Conservation (phyloP, 2,797 vertebrate genomes). For the Tragelaphus eurycerus region DNA sequence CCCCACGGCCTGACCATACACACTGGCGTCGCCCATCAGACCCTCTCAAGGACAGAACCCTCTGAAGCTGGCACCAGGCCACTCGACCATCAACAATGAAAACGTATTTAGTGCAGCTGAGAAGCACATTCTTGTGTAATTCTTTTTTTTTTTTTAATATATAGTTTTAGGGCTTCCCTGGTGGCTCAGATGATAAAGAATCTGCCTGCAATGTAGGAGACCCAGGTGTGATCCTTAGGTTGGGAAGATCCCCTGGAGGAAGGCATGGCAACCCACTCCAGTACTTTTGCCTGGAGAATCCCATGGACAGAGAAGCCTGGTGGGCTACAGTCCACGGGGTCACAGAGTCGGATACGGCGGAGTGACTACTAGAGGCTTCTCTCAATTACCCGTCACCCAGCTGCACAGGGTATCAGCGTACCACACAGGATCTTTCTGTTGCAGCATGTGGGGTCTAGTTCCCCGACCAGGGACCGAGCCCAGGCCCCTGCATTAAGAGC, state of each 20-base stretch:
- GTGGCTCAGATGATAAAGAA: neutral
- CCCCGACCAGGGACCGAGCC: neutral
- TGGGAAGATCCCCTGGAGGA: neutral
- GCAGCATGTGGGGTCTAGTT: neutral
- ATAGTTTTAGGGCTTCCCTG: neutral
- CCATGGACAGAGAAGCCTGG: neutral
- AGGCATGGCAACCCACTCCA: neutral
- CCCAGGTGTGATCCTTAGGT: neutral
- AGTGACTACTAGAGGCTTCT: neutral
- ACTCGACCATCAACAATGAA: neutral
- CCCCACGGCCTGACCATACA: fast-evolving
- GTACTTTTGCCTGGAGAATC: neutral
- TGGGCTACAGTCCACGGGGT: neutral
- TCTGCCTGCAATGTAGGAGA: neutral
- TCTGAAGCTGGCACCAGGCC: neutral
- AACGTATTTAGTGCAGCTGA: neutral
- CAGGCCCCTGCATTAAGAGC: neutral
- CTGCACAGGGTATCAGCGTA: fast-evolving
- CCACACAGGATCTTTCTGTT: fast-evolving
- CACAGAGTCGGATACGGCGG: fast-evolving
- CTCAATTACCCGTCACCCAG: neutral
- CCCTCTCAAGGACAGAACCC: neutral
- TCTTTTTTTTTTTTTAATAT: neutral
- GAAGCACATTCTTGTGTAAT: neutral
- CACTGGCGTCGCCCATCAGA: fast-evolving